Base-by-base conservation (phyloP, 2,797 vertebrate genomes). In the Heterohyrax brucei region DNA sequence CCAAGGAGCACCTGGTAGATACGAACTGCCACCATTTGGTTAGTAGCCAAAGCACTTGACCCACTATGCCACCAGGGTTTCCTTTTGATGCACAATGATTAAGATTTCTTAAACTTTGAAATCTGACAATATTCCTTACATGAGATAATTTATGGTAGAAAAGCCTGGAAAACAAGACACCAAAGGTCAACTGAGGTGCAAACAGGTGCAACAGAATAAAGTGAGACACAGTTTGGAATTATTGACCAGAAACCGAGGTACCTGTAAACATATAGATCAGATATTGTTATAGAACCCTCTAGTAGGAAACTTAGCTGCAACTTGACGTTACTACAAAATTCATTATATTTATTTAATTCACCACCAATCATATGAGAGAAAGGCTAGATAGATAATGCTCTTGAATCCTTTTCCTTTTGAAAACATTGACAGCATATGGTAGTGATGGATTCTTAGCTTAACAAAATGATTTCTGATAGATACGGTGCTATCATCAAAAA, bases 141-240 rank as follows among this genome's bases (percentile, higher is more conserved):
- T 88, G 46, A 93, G 93, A 80, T 79, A 48, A 92, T 61, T 92
- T 86, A 18, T 78, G 21, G 2, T 66, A 72, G 66, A 82, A 95
- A 87, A 80, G 94, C 82, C 92, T 61, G 48, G 28, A 77, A 91
- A 92, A 61, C 72, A 66, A 89, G 3, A n/a, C 16, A 88, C 6
- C 16, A 33, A 4, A 75, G 30, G 7, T 53, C 59, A 64, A 7
- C 48, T 56, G 50, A 93, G 39, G 16, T 70, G 19, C 77, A 89
- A 97, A 85, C n/a, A 73, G n/a, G 33, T 62, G 8, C 48, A 66
- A 88, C 4, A 91, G 22, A 83, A 94, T 86, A 66, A 86, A 1
- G 16, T 64, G 85, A 82, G 79, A 85, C 68, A 22, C 26, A 86
- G 21, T 30, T 89, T 92, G 50, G 10, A 91, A 95, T 76, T 91